Base-by-base conservation (phyloP, 2,888 invertebrate genomes). In the Lysandra bellargus region DNA sequence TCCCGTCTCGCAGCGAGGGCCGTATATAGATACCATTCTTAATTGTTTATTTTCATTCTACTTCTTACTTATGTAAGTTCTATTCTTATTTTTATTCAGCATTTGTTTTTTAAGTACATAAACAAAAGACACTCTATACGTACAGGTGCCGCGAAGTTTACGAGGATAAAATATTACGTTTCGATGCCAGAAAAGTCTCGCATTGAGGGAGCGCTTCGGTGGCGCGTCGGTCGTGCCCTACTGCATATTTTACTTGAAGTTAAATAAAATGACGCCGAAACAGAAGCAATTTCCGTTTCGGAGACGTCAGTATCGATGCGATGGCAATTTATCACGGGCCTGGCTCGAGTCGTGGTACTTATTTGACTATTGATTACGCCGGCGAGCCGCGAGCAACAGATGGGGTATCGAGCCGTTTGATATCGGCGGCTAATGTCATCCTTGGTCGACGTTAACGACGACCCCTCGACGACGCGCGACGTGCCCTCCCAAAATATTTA, bases 361-460 rank as follows among this genome's bases (percentile, higher is more conserved):
- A 79, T 79, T 74, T 79, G 60, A 73, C 72, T 78, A 53, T 57
- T 73, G 74, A 57, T 40, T 30, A 69, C 33, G 33, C 14, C 69
- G 69, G 33, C 60, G 60, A n/a, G 40, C 53, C 57, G 57, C 37
- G 37, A 44, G 30, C 74, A 90, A 89, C 93, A 93, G 93, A 94
- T 94, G 93, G 91, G 86, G 82, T 83, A 84, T 85, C 82, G 83
- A 84, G 83, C 84, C 86, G 85, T 87, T 88, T 85, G 84, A 86
- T 87, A 89, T 88, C 88, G 87, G 85, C 84, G 84, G 86, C 87
- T 89, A 91, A 91, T 90, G 89, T 88, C 84, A 86, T 85, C 87
- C 90, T 88, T 90, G 91, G 91, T 91, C 89, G 90, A 91, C 90
- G 90, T 89, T 90, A 91, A 92, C 90, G 91, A 88, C 86, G 82